Evolutionary conservation across 2,113 vertebrate genomes (phyloP), one percentile per base, ranked within the genome.

Genomic region (Petrocephalus microphthalmus): DNA sequence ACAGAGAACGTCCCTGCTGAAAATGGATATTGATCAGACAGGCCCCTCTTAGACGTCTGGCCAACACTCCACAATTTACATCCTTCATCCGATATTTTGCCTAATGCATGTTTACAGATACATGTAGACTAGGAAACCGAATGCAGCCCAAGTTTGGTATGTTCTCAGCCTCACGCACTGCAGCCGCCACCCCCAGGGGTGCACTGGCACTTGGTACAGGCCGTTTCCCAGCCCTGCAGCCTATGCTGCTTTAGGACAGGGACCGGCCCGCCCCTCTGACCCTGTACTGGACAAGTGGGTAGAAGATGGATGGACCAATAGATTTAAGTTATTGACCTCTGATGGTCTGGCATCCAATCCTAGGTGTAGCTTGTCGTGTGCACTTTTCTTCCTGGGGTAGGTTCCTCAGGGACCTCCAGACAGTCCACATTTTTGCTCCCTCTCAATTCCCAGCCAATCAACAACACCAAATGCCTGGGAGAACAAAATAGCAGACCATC

Each of bases 21-120:
- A 82, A 88, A 88, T 88, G 87, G 87, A 81, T 88, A 88, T 88
- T 81, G 87, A 88, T 88, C 71, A 25, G 51, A 88, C 51, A 20
- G 56, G 29, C 71, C 81, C 71, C 52, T 52, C 45, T 49, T 22
- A 78, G 37, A 56, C 7, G 29, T 54, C 49, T 51, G 22, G n/a
- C 51, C 47, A 54, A 25, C 37, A 54, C 47, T 81, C 25, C n/a
- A 82, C 25, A 88, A 74, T 51, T 81, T 51, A 52, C 8, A 45
- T 54, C 71, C 37, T 56, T 42, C 19, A 53, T 88, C 52, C 51
- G 47, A 51, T 64, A 51, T 64, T 78, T 78, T 7, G 71, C 29
- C 17, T 78, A 74, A 52, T 84, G 82, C 82, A 15, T 22, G 82
- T 52, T 52, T 84, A 84, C 45, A 84, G n/a, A 47, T 25, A 47